Base-by-base conservation (phyloP, 1,140 invertebrate genomes). In the Drosophila tsacasi region DNA sequence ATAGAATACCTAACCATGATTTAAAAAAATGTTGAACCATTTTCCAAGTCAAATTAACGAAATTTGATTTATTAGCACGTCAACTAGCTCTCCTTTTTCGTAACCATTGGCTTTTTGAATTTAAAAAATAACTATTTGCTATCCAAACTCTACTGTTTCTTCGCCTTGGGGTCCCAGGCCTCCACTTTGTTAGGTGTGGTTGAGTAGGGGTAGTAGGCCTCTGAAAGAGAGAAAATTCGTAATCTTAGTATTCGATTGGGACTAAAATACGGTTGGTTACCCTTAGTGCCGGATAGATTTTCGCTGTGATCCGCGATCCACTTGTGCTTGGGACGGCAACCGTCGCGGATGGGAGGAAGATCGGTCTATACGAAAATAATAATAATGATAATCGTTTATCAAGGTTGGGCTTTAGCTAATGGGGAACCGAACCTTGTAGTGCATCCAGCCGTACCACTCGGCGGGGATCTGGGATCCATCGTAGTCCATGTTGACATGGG, bases 401-500 rank as follows among this genome's bases (percentile, higher is more conserved):
- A 6, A 5, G 17, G 3, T 10, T 12, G 15, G 4, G 0, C 4
- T 27, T 49, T 8, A n/a, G 3, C 47, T 12, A 19, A 12, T 12
- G 10, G 13, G 12, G 3, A 25, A 64, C 27, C 35, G 17, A 37
- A 93, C 92, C 91, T 96, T 97, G 83, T 97, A 96, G 92, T 97
- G 96, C 79, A 98, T 93, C 97, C 97, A 98, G 39, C 96, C 96
- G 92, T 94, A 97, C 98, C 98, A 99, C 94, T 99, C 98, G 35
- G 98, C 94, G 46, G 97, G 96, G 39, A 99, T 95, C 95, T 98
- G 97, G 82, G 97, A 98, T 2, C 95, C 98, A 94, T 99, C 98
- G 93, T 99, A 99, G 92, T 99, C 96, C 83, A 98, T 92, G 68
- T 95, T 92, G 73, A 93, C 93, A 52, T 96, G 95, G 15, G 97